These are phyloP conservation scores for Antrozous pallidus DNA, from an alignment of 2,797 vertebrate species.

Conservation along the genomic window DNA sequence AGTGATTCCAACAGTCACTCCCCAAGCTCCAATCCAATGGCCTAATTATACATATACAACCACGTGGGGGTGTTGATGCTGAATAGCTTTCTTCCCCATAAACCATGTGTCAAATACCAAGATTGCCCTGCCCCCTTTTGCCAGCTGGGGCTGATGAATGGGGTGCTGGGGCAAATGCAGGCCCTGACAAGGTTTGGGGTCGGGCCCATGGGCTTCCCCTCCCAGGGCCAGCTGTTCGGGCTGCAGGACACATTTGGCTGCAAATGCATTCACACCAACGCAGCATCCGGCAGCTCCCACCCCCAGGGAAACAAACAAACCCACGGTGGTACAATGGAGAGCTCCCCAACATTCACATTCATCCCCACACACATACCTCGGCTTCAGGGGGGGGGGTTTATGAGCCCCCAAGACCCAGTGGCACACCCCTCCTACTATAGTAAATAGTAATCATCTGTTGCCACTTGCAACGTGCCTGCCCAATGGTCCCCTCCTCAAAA, in stretches of 20 bases:
- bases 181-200: not conserved
- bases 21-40: conserved; percentile 11
- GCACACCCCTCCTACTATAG: not conserved
- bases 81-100: conserved; percentile 34
- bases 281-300: not conserved
- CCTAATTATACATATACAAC: conserved; percentile 58
- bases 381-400: not conserved
- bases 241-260: not conserved
- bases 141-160: conserved; percentile 1
- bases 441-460: not conserved
- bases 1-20: not conserved
- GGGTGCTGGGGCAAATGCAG: not conserved
- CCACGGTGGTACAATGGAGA: not conserved
- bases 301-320: not conserved
- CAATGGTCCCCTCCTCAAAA: not conserved
- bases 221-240: not conserved
- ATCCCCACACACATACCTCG: not conserved
- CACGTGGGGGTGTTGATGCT: not conserved
- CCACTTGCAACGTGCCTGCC: not conserved
- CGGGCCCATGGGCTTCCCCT: not conserved
- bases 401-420: conserved; percentile 7
- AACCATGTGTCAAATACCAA: conserved; percentile 49
- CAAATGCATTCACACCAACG: not conserved
- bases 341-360: not conserved
- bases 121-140: not conserved